phyloP scores from a whole-genome alignment of 2,113 vertebrate species.

The Sula dactylatra region DNA sequence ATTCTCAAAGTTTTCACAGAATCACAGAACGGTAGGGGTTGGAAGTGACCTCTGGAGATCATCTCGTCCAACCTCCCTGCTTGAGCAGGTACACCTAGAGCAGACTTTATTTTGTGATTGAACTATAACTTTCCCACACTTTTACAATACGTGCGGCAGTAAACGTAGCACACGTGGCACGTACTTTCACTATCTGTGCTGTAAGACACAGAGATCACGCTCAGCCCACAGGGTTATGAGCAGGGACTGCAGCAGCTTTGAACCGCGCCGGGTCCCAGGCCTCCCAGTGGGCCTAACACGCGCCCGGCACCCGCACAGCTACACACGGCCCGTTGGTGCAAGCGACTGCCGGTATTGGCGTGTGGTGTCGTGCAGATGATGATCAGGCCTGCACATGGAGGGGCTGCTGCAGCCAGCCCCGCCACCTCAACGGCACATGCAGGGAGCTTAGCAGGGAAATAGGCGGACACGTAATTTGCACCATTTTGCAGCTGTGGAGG shows the following conservation, averaged over 20 bases:
- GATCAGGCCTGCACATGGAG: fast-evolving
- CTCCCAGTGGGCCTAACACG: neutral
- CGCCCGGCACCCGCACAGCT: neutral
- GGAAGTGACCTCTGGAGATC: too few species aligned
- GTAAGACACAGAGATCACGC: too few species aligned
- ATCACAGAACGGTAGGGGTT: too few species aligned
- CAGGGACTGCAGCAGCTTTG: neutral
- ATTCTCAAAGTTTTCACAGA: neutral
- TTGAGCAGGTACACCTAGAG: too few species aligned
- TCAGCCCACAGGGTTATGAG: neutral
- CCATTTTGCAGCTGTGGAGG: neutral
- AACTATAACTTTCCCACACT: neutral
- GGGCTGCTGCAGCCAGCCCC: neutral
- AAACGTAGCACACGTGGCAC: fast-evolving
- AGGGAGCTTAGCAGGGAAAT: neutral
- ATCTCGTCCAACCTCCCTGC: too few species aligned
- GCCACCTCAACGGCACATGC: neutral
- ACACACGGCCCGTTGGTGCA: fast-evolving
- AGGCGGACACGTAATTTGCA: fast-evolving
- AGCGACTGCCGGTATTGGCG: too few species aligned
- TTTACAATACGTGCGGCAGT: neutral
- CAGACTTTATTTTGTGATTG: neutral
- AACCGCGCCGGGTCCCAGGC: neutral
- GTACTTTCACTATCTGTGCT: neutral
- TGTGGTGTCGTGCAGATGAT: neutral